These are phyloP conservation scores for Tyria jacobaeae DNA, from an alignment of 2,888 invertebrate species.

Conservation along the genomic window DNA sequence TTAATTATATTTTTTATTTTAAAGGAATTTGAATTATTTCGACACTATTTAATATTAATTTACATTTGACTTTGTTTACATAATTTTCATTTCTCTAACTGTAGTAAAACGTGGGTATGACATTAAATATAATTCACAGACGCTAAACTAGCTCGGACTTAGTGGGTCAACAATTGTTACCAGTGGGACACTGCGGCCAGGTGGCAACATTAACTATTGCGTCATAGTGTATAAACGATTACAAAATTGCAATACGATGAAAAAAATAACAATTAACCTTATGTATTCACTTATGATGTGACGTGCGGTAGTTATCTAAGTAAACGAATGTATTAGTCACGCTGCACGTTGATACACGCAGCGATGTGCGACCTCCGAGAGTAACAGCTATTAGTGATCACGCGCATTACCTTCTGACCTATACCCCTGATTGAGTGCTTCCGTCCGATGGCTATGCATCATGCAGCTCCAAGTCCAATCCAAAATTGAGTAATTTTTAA, in stretches of 20 bases:
- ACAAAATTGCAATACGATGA: slow-evolving; percentile 1
- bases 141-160: not conserved
- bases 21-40: too few species aligned
- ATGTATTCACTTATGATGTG: not conserved
- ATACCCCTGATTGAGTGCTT: slow-evolving; percentile 15
- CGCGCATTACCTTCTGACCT: slow-evolving; percentile 16
- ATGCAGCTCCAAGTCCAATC: slow-evolving; percentile 6
- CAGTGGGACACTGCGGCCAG: not conserved
- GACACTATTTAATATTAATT: too few species aligned
- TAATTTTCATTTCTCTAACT: too few species aligned
- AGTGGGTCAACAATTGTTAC: not conserved
- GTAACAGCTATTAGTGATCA: slow-evolving; percentile 9
- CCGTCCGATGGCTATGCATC: slow-evolving; percentile 12
- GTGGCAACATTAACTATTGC: slow-evolving; percentile 3
- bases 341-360: not conserved
- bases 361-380: not conserved
- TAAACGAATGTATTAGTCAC: slow-evolving; percentile 13
- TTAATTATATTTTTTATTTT: too few species aligned
- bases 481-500: slow-evolving; percentile 11
- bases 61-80: too few species aligned
- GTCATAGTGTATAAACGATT: not conserved
- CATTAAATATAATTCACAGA: too few species aligned
- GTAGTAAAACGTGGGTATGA: too few species aligned
- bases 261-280: slow-evolving; percentile 8
- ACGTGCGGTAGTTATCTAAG: slow-evolving; percentile 3